Evolutionary conservation across 64 coral and sea anemone genomes (phyloP), one percentile per base, ranked within the genome.

Genomic region (Actinia equina): DNA sequence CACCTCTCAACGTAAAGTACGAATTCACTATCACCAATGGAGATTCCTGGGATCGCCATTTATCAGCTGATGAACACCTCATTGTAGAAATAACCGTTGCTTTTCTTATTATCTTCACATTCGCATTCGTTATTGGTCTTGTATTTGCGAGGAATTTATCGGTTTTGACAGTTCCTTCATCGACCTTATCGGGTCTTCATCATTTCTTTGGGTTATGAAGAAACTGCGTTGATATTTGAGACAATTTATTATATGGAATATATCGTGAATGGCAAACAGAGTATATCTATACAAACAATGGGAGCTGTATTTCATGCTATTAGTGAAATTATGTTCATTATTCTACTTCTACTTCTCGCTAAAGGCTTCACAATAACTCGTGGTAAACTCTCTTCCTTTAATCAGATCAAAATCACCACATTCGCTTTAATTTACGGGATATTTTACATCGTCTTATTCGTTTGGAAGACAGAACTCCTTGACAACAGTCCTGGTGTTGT

Each of bases 361-460:
- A 89, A 93, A 45, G 94, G 94, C 4, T 97, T 85, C 88, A 97
- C 91, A 20, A 58, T 97, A 4, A 97, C 94, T 2, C 88, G 86
- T 22, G 91, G 67, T 13, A 54, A 84, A 55, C 52, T 97, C 6
- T 46, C 69, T 6, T 45, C 30, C 25, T 17, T 52, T 30, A 71
- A 18, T 7, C 90, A 89, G 53, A 76, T 59, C 15, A 88, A 84
- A 52, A 76, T 97, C 25, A 43, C 49, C 18, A 62, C 88, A 13
- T 97, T 97, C 46, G 84, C 89, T 17, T 71, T 69, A 5, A 3
- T 90, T 9, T 93, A 90, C 51, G 65, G 60, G 49, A 84, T 97
- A 14, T 77, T 80, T 2, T 93, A 90, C 83, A 69, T 79, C 14
- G 51, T 90, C 59, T 60, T 85, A 25, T 97, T 97, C 55, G 60